Percentiles rank a stretch among this genome's conserved stretches.
phyloP scores from a whole-genome alignment of 1,140 invertebrate species.

The Euborellia annulipes region DNA sequence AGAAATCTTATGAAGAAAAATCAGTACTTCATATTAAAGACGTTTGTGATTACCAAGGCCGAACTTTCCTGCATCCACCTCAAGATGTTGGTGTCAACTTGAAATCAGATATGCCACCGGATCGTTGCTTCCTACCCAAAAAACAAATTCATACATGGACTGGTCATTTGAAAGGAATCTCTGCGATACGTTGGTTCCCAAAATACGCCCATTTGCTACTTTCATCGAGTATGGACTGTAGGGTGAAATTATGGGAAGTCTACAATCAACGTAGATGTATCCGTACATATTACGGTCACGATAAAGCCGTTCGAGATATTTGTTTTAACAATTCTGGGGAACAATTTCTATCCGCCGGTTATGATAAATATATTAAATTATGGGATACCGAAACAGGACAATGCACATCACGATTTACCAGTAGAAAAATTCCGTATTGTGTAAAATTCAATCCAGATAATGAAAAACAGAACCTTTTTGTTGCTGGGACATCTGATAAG shows the following conservation, averaged over 20 bases:
- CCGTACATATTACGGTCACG: conserved; percentile 92
- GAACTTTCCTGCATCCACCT: conserved; percentile 86
- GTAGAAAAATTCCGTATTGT: conserved; percentile 91
- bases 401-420: conserved; percentile 83
- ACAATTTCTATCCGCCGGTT: conserved; percentile 86
- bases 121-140: conserved; percentile 95
- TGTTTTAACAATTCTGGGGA: conserved; percentile 91
- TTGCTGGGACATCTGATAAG: conserved; percentile 96
- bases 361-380: conserved; percentile 87
- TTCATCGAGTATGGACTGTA: conserved; percentile 91
- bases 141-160: conserved; percentile 91
- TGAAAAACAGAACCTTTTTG: conserved; percentile 94
- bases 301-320: conserved; percentile 91
- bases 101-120: conserved; percentile 76
- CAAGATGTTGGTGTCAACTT: conserved; percentile 93
- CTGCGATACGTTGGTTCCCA: conserved; percentile 92
- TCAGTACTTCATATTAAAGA: conserved; percentile 93
- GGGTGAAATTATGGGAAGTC: conserved; percentile 97
- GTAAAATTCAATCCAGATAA: conserved; percentile 95
- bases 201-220: conserved; percentile 85
- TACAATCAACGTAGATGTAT: conserved; percentile 88
- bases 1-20: conserved; percentile 88
- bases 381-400: conserved; percentile 98
- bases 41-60: conserved; percentile 87
- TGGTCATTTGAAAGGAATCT: conserved; percentile 94